These are phyloP conservation scores for Leptopilina myrica DNA, from an alignment of 2,888 invertebrate genomes.

Conservation along the genomic window DNA sequence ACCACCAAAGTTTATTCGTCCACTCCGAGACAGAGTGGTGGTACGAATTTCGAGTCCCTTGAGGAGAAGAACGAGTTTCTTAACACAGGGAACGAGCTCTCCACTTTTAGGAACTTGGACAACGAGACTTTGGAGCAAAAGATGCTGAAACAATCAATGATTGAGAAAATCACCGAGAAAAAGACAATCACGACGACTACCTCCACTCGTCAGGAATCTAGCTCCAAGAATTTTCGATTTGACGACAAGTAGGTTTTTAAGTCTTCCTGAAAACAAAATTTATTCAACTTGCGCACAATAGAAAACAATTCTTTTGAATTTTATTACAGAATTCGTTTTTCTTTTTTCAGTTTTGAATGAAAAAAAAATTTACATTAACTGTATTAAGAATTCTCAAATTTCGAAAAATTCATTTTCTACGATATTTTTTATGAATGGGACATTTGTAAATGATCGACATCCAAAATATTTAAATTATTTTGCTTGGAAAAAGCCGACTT, in stretches of 20 bases:
- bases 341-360: too few relatives aligned
- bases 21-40: slow-evolving; percentile 78
- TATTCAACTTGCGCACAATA: slow-evolving; percentile 41
- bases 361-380: too few relatives aligned
- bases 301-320: neutral
- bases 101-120: slow-evolving; percentile 68
- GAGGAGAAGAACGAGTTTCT: slow-evolving; percentile 78
- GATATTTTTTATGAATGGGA: too few relatives aligned
- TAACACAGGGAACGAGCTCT: slow-evolving; percentile 78
- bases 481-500: neutral
- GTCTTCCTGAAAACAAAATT: neutral
- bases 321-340: neutral
- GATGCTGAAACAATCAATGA: slow-evolving; percentile 83
- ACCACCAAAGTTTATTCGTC: slow-evolving; percentile 80
- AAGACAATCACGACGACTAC: slow-evolving; percentile 83
- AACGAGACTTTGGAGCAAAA: slow-evolving; percentile 81
- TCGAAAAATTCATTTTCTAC: too few relatives aligned
- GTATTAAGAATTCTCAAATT: too few relatives aligned
- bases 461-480: neutral
- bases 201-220: slow-evolving; percentile 80
- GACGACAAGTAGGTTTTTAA: slow-evolving; percentile 63
- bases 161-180: slow-evolving; percentile 83
- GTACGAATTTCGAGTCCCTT: slow-evolving; percentile 78
- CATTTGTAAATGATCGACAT: neutral
- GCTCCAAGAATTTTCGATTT: slow-evolving; percentile 77